phyloP scores from a whole-genome alignment of 2,797 vertebrate genomes.

The Gallinago stenura region DNA sequence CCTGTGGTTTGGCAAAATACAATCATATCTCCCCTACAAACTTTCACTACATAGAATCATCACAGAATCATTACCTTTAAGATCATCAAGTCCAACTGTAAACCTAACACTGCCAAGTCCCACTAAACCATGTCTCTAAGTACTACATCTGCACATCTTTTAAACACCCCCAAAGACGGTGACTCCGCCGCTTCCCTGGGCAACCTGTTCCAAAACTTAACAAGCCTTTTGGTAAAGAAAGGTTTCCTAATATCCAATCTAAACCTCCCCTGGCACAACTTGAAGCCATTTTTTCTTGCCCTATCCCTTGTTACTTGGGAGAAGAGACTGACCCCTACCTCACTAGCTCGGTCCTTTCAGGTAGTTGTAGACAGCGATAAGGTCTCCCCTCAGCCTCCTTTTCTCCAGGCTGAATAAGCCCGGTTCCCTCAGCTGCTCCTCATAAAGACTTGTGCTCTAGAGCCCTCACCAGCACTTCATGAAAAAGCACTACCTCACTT shows the following conservation, averaged over 20 bases:
- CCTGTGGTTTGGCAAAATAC: background rate
- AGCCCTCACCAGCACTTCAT: background rate
- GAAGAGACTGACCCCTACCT: background rate
- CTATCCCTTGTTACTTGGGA: background rate
- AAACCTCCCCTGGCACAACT: background rate
- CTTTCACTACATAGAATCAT: background rate
- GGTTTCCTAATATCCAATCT: background rate
- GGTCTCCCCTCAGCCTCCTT: background rate
- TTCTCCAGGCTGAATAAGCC: background rate
- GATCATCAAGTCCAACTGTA: background rate
- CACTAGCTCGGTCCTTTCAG: background rate
- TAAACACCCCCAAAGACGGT: background rate
- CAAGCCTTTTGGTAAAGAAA: background rate
- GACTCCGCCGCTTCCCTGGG: background rate
- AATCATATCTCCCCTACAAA: background rate
- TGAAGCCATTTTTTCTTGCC: background rate
- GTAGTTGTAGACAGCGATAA: background rate
- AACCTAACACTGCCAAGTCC: background rate
- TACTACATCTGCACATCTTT: background rate
- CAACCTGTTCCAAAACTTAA: background rate
- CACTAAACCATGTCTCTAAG: background rate
- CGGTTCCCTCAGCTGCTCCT: background rate
- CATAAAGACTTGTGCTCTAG: background rate
- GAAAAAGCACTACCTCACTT: background rate
- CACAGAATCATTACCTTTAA: background rate